Conservation (phyloP, 2,797 vertebrate genomes). For the Hypotaenidia okinawae region DNA sequence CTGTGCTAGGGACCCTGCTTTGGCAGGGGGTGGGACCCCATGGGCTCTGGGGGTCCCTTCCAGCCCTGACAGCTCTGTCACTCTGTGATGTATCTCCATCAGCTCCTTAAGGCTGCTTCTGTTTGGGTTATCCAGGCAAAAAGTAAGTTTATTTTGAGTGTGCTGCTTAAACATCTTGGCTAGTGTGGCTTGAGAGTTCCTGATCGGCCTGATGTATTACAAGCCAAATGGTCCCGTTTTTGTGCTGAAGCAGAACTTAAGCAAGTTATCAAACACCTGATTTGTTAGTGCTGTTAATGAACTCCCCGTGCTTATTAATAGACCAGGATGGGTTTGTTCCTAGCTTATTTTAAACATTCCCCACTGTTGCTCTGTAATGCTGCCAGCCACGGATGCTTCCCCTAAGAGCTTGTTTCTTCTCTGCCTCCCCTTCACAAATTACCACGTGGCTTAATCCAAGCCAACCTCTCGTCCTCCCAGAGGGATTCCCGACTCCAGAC, state of each 20-base stretch:
- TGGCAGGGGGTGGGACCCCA: too few relatives aligned
- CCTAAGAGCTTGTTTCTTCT: neutral
- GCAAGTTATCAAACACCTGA: neutral
- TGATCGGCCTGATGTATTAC: neutral
- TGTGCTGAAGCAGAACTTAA: neutral
- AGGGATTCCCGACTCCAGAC: neutral
- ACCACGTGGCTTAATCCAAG: neutral
- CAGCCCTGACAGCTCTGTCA: neutral
- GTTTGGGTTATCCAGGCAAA: neutral
- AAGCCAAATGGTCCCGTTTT: neutral
- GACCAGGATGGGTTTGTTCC: neutral
- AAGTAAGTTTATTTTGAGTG: neutral
- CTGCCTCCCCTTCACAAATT: neutral
- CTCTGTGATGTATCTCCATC: neutral
- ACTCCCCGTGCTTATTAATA: conserved; percentile 1
- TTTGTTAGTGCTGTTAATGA: neutral
- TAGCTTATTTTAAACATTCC: conserved; percentile 12
- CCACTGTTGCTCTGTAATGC: neutral
- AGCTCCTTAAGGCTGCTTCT: neutral
- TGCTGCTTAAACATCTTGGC: neutral
- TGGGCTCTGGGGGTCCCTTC: neutral
- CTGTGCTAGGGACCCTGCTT: too few relatives aligned
- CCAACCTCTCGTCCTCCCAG: neutral
- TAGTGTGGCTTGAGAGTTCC: neutral
- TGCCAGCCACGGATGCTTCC: neutral